phyloP scores from a whole-genome alignment of 2,113 vertebrate genomes.

The Pogonocichla stellata region DNA sequence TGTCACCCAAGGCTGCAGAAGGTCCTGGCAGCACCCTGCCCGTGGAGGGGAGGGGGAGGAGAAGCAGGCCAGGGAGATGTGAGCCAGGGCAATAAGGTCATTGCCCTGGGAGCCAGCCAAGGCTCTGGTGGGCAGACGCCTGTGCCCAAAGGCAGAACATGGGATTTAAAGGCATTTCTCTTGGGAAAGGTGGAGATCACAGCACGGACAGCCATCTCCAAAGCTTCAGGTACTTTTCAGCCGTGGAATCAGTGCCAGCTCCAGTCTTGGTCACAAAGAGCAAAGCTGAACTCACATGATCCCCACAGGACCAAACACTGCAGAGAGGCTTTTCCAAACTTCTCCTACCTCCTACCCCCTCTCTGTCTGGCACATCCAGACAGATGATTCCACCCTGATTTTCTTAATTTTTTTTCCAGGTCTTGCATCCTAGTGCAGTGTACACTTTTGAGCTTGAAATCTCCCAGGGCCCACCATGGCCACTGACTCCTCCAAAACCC shows the following conservation, averaged over 20 bases:
- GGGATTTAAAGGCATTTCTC: not conserved
- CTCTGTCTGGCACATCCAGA: not conserved
- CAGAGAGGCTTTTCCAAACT: not conserved
- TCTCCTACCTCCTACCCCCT: not conserved
- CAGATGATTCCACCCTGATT: not conserved
- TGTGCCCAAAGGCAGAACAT: not conserved
- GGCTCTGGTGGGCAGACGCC: not conserved
- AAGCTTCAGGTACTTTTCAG: not conserved
- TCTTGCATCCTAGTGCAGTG: not conserved
- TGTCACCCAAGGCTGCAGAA: not conserved
- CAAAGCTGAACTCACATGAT: not conserved
- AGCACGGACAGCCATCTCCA: not conserved
- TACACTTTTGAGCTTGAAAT: not conserved
- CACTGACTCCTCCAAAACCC: not conserved
- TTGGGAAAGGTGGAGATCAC: not conserved
- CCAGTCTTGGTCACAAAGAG: not conserved
- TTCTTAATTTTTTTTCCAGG: not conserved
- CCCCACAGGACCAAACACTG: accelerated
- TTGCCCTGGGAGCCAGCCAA: not conserved
- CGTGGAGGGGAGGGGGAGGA: not conserved
- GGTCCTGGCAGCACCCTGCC: not conserved
- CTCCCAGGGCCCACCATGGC: not conserved
- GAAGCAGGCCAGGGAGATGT: not conserved
- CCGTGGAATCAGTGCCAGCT: not conserved
- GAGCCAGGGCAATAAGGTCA: slow-evolving; percentile 48